These are phyloP conservation scores for Acrossocheilus fasciatus DNA, from an alignment of 2,797 vertebrate species.

Conservation along the genomic window DNA sequence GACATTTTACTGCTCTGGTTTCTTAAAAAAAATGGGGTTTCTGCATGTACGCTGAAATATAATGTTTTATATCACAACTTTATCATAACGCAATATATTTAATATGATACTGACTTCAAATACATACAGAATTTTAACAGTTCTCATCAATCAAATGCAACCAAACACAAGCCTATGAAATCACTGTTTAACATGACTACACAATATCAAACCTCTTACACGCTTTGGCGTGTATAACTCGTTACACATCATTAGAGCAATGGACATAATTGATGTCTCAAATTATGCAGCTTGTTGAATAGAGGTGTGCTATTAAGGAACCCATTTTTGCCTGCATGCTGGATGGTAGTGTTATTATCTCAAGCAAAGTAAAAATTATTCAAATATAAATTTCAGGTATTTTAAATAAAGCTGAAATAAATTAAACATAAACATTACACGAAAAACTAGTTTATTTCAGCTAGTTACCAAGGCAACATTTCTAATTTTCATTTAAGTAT, in stretches of 20 bases:
- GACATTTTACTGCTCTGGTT: background rate
- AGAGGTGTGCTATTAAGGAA: background rate
- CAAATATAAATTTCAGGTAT: background rate
- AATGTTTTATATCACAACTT: background rate
- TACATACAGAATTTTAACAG: background rate
- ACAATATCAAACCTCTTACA: background rate
- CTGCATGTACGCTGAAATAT: background rate
- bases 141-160: conserved; percentile 4
- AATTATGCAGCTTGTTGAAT: background rate
- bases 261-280: background rate
- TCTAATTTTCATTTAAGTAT: background rate
- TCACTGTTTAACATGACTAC: background rate
- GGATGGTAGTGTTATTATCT: background rate
- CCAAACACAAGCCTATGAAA: background rate
- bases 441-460: background rate
- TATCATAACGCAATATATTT: background rate
- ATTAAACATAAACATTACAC: background rate
- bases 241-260: background rate
- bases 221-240: background rate
- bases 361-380: background rate
- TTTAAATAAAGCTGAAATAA: background rate
- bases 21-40: background rate
- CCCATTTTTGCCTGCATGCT: background rate
- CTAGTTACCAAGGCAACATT: background rate
- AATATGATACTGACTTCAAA: background rate